phyloP scores from a whole-genome alignment of 2,888 invertebrate species.

The Plagiodera versicolora region DNA sequence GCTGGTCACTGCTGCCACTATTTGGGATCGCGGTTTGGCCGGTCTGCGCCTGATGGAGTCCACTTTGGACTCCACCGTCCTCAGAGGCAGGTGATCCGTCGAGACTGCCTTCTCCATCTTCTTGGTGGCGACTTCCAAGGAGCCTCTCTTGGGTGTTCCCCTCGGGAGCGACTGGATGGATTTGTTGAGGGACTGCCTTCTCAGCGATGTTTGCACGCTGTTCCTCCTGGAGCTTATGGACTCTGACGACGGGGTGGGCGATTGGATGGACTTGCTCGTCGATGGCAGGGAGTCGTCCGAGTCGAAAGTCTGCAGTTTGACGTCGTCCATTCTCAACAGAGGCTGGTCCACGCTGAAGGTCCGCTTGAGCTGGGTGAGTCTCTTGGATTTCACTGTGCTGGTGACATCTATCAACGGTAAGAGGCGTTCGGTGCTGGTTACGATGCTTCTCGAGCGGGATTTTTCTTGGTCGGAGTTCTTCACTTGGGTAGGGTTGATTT shows the following conservation, averaged over 20 bases:
- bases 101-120: conserved; percentile 37
- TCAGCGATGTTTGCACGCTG: conserved; percentile 31
- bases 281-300: conserved; percentile 37
- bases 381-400: conserved; percentile 35
- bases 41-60: conserved; percentile 42
- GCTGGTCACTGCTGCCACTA: conserved; percentile 71
- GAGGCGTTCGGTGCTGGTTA: conserved; percentile 40
- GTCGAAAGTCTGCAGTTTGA: conserved; percentile 38
- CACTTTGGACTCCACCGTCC: conserved; percentile 42
- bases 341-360: conserved; percentile 46
- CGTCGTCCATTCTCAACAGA: conserved; percentile 36
- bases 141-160: conserved; percentile 23
- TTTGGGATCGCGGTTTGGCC: conserved; percentile 63
- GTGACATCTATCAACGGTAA: conserved; percentile 49
- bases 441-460: not conserved
- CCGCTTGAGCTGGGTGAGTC: conserved; percentile 40
- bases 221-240: conserved; percentile 20
- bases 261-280: conserved; percentile 28
- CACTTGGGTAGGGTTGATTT: not conserved
- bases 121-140: conserved; percentile 20
- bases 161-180: conserved; percentile 22
- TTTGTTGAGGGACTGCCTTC: conserved; percentile 43
- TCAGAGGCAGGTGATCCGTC: conserved; percentile 36
- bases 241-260: conserved; percentile 27
- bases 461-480: not conserved